Conservation (phyloP, 2,797 vertebrate genomes). For the Psittacula derbiana region DNA sequence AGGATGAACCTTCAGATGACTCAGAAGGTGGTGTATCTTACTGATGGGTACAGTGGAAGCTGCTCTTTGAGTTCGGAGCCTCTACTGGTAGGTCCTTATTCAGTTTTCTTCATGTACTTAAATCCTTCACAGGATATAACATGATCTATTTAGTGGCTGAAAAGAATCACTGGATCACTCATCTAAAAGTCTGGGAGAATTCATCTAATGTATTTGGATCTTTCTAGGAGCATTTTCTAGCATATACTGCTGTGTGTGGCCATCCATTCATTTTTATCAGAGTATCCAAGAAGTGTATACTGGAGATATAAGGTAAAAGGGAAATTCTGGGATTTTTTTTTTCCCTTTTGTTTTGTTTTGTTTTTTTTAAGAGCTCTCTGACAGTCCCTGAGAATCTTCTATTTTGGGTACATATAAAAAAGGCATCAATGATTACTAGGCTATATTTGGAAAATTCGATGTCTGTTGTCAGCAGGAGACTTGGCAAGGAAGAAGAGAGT, state of each 20-base stretch:
- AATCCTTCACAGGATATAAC: not conserved
- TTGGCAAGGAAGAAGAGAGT: conserved; percentile 22
- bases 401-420: not conserved
- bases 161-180: not conserved
- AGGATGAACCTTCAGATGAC: not conserved
- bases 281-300: not conserved
- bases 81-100: not conserved
- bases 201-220: accelerated
- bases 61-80: not conserved
- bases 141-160: not conserved
- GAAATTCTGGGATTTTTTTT: not conserved
- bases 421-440: conserved; percentile 35
- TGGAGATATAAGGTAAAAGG: not conserved
- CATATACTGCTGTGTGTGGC: not conserved
- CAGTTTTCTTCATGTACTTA: not conserved
- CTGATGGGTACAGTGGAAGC: not conserved
- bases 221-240: not conserved
- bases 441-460: conserved; percentile 31
- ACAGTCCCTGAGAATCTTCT: not conserved
- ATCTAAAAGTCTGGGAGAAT: not conserved
- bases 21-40: not conserved
- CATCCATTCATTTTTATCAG: not conserved
- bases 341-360: not conserved
- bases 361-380: not conserved
- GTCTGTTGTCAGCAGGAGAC: conserved; percentile 42